phyloP scores from a whole-genome alignment of 2,113 vertebrate genomes.

The Odontophorus gujanensis region DNA sequence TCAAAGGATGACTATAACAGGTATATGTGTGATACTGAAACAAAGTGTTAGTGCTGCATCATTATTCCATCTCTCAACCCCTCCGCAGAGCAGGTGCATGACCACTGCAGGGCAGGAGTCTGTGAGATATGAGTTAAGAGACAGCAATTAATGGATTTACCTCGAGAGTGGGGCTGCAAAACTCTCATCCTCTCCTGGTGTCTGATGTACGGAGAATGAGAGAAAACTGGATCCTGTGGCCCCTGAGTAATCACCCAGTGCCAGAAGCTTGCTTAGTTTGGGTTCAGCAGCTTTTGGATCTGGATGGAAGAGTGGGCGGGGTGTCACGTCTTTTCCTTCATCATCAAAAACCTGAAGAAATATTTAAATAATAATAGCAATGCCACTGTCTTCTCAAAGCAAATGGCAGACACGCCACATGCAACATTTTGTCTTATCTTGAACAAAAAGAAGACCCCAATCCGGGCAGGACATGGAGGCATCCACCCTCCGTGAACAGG shows the following conservation, averaged over 20 bases:
- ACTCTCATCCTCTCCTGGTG: constrained; percentile 64
- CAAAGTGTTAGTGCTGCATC: not conserved
- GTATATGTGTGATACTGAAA: not conserved
- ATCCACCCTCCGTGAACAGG: not conserved
- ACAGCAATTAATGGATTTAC: constrained; percentile 53
- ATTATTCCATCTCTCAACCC: not conserved
- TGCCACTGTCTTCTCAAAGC: not conserved
- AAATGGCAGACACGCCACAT: not conserved
- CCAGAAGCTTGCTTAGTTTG: constrained; percentile 76
- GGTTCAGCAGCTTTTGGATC: constrained; percentile 58
- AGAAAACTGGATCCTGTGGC: constrained; percentile 55
- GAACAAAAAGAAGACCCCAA: not conserved
- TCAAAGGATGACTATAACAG: not conserved
- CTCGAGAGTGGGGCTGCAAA: constrained; percentile 79
- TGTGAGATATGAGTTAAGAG: not conserved
- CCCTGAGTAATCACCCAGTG: constrained; percentile 67
- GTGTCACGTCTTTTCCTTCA: constrained; percentile 86
- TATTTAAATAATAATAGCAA: not conserved
- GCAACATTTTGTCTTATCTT: not conserved
- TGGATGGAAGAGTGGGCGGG: constrained; percentile 80
- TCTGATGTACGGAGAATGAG: constrained; percentile 67
- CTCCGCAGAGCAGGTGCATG: not conserved
- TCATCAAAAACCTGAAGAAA: constrained; percentile 86
- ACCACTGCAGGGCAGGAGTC: not conserved
- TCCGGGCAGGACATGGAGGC: not conserved